Conservation (phyloP, 2,888 invertebrate species). For the Smittia aterrima region DNA sequence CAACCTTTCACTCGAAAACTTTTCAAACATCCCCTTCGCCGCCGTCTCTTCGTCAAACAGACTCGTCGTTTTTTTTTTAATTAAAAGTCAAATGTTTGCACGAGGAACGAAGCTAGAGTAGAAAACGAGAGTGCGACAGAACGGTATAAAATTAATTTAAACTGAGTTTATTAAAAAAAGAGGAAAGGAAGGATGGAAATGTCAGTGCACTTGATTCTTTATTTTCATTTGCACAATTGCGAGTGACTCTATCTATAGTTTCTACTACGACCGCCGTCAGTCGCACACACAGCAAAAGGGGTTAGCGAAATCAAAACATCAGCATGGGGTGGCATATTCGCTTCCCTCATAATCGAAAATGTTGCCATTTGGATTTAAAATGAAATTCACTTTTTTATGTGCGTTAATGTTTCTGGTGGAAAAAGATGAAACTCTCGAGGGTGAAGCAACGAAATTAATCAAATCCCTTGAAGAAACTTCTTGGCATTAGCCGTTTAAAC, state of each 20-base stretch:
- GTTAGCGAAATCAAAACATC: constrained; percentile 14
- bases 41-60: no score
- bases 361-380: constrained; percentile 38
- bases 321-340: neutral
- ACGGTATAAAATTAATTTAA: constrained; percentile 4
- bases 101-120: neutral
- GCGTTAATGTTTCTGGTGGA: neutral
- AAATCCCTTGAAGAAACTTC: neutral
- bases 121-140: neutral
- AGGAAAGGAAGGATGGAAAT: neutral
- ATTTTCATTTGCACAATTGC: neutral
- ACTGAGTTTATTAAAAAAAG: constrained; percentile 28
- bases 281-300: constrained; percentile 15
- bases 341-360: constrained; percentile 12
- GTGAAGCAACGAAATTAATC: constrained; percentile 20
- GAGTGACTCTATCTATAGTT: neutral
- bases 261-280: neutral
- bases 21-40: no score
- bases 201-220: constrained; percentile 34
- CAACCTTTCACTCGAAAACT: no score
- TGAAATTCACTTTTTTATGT: constrained; percentile 29
- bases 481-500: constrained; percentile 24
- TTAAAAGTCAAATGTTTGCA: constrained; percentile 11
- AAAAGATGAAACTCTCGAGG: neutral
- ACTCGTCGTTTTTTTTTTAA: neutral